Percentiles rank a stretch among this genome's conserved stretches.
Evolutionary conservation across 1,140 invertebrate species (phyloP).

Genomic region (Euglossa dilemma): DNA sequence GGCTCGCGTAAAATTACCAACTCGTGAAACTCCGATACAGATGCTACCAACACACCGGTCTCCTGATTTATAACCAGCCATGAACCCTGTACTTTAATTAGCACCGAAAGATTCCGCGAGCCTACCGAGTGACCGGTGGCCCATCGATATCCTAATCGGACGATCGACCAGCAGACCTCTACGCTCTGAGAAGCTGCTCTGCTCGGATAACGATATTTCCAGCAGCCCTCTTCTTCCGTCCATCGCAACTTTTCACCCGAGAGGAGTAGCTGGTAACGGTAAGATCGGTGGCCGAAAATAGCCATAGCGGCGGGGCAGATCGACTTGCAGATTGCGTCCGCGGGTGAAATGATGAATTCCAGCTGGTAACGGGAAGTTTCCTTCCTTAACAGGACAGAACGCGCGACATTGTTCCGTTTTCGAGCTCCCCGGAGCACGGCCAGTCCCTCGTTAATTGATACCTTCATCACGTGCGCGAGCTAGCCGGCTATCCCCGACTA

Average conservation of each 20-base stretch:
- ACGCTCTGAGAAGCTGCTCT: too few species aligned
- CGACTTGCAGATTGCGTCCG: slow-evolving; percentile 18
- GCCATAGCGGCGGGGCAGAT: neutral
- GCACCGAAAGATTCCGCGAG: too few species aligned
- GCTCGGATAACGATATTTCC: neutral
- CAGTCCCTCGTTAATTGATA: slow-evolving; percentile 34
- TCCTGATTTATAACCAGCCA: too few species aligned
- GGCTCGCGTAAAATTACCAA: too few species aligned
- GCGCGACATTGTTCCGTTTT: slow-evolving; percentile 29
- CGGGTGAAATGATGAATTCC: slow-evolving; percentile 6
- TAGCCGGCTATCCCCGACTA: too few species aligned
- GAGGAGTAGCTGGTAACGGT: neutral
- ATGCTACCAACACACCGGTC: too few species aligned
- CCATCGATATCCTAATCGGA: too few species aligned
- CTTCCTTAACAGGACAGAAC: neutral
- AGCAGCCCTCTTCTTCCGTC: neutral
- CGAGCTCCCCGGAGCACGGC: neutral
- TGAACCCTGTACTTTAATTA: too few species aligned
- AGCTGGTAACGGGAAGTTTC: slow-evolving; percentile 8
- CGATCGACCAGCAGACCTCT: too few species aligned
- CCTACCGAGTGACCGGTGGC: too few species aligned
- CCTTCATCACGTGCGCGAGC: slow-evolving; percentile 23
- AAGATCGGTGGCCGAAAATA: slow-evolving; percentile 17
- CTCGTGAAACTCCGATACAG: too few species aligned
- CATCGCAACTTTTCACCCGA: neutral